A percentile compares a stretch with the other conserved stretches of the same genome.
Evolutionary conservation across 2,888 invertebrate species (phyloP).

Genomic region (Tillus elongatus): DNA sequence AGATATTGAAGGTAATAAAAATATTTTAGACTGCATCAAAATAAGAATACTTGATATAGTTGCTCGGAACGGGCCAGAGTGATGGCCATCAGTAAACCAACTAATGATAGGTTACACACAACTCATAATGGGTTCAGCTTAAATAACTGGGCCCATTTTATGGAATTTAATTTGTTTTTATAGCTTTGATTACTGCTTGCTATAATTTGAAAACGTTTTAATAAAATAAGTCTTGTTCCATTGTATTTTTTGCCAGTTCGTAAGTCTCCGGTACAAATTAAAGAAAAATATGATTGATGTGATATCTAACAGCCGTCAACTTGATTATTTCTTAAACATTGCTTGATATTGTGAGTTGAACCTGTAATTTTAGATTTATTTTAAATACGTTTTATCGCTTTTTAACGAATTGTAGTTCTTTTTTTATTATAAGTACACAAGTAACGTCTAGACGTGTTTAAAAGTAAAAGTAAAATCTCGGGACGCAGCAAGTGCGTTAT

Average conservation of each 20-base stretch:
- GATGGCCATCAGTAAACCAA: constrained; percentile 34
- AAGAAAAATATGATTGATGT: constrained; percentile 33
- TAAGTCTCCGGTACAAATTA: constrained; percentile 22
- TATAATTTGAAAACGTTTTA: constrained; percentile 43
- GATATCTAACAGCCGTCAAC: constrained; percentile 28
- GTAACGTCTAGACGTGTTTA: too few species aligned
- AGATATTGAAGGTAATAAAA: constrained; percentile 30
- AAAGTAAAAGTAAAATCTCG: too few species aligned
- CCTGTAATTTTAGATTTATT: constrained; percentile 34
- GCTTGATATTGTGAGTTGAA: constrained; percentile 30
- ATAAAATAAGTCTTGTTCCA: constrained; percentile 35
- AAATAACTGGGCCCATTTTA: constrained; percentile 42
- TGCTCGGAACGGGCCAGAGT: constrained; percentile 27
- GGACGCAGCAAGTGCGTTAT: too few species aligned
- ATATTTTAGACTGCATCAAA: constrained; percentile 38
- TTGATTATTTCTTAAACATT: constrained; percentile 17
- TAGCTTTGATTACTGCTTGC: constrained; percentile 44
- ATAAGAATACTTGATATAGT: constrained; percentile 31
- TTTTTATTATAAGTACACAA: too few species aligned
- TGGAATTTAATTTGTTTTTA: constrained; percentile 45
- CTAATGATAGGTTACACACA: constrained; percentile 42
- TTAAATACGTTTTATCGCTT: constrained; percentile 36
- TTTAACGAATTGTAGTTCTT: too few species aligned
- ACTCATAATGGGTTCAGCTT: constrained; percentile 41
- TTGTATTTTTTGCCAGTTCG: constrained; percentile 28